phyloP scores from a whole-genome alignment of 37 sponge, comb jelly and placozoan genomes.

The Cliona cf. orientalis region DNA sequence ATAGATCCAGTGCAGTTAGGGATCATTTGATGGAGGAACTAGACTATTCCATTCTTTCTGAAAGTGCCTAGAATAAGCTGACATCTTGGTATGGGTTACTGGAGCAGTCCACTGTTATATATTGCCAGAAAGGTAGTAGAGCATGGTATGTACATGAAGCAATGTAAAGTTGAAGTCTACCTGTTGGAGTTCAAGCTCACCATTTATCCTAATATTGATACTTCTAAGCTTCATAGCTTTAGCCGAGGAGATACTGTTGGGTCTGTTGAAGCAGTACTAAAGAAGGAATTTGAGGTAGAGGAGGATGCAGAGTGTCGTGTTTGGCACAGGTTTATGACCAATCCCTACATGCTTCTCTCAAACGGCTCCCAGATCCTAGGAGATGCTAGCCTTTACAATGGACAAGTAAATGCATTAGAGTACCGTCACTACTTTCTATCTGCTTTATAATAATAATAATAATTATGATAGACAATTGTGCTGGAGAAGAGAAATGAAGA shows the following conservation, averaged over 20 bases:
- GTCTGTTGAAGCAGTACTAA: constrained; percentile 42
- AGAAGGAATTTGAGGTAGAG: constrained; percentile 50
- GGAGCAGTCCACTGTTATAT: too few species aligned
- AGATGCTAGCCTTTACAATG: constrained; percentile 78
- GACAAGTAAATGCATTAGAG: constrained; percentile 65
- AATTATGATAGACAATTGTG: constrained; percentile 52
- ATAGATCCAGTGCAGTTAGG: too few species aligned
- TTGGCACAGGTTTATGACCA: constrained; percentile 87
- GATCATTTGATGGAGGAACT: too few species aligned
- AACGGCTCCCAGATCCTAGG: constrained; percentile 49
- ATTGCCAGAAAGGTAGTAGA: constrained; percentile 77
- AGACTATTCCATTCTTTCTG: too few species aligned
- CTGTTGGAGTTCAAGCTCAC: constrained; percentile 74
- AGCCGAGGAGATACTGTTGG: constrained; percentile 79
- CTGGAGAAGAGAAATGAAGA: constrained; percentile 78
- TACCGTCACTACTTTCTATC: too few species aligned
- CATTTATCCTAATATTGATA: constrained; percentile 54
- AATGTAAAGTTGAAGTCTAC: constrained; percentile 92
- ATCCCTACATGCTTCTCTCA: constrained; percentile 73
- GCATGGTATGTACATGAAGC: constrained; percentile 83
- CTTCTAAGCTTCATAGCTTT: constrained; percentile 44
- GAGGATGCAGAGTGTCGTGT: constrained; percentile 67
- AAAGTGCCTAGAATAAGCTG: too few species aligned
- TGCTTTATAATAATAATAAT: too few species aligned
- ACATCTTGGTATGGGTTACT: too few species aligned